Evolutionary conservation across 2,888 invertebrate species (phyloP).

Genomic region (Stictocephala bisonia): DNA sequence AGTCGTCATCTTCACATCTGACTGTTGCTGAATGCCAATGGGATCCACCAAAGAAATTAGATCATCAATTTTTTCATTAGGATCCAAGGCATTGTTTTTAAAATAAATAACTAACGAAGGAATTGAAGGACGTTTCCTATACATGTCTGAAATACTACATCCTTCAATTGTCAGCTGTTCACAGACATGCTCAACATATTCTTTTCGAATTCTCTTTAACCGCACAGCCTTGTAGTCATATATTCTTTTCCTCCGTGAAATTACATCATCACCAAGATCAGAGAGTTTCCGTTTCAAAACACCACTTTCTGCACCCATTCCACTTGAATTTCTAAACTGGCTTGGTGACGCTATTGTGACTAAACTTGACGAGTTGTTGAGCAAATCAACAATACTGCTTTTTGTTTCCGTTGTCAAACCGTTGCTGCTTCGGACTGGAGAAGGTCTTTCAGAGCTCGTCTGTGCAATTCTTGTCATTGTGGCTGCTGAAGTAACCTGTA

Average conservation of each 20-base stretch:
- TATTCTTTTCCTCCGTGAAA: conserved; percentile 71
- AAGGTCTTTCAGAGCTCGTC: conserved; percentile 17
- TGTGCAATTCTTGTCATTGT: conserved; percentile 13
- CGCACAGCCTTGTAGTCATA: conserved; percentile 49
- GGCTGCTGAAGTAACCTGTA: background rate
- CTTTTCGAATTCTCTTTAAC: conserved; percentile 59
- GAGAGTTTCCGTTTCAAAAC: conserved; percentile 38
- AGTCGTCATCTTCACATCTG: conserved; percentile 72
- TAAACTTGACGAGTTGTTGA: background rate
- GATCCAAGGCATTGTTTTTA: conserved; percentile 77
- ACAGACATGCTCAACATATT: conserved; percentile 81
- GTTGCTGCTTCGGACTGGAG: background rate
- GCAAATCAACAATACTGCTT: conserved; percentile 1
- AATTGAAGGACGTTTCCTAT: conserved; percentile 84
- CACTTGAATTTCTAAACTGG: no score
- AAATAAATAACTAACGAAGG: conserved; percentile 80
- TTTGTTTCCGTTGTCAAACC: background rate
- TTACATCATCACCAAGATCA: conserved; percentile 64
- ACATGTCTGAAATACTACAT: conserved; percentile 89
- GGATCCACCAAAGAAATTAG: conserved; percentile 52
- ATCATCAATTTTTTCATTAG: conserved; percentile 69
- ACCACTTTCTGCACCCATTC: conserved; percentile 9
- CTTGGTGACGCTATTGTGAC: no score
- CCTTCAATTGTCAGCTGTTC: conserved; percentile 91
- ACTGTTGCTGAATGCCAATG: conserved; percentile 63